Evolutionary conservation across 2,797 vertebrate genomes (phyloP), one percentile per base, ranked within the genome.

Genomic region (Thripadectes ignobilis): DNA sequence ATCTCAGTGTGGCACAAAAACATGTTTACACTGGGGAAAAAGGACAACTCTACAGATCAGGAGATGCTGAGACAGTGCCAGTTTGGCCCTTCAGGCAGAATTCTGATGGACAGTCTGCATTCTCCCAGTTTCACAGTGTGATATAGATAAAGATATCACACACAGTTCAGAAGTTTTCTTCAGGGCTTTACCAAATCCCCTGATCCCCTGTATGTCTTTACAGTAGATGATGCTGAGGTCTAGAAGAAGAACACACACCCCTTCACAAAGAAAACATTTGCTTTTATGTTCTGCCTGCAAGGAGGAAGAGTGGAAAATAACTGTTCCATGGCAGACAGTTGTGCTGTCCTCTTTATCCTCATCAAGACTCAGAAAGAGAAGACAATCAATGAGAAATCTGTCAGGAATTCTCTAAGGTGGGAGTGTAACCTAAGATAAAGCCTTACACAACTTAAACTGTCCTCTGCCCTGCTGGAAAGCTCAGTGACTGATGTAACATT

Each of bases 261-360:
- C 58, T 48, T 48, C 49, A 15, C 54, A 65, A 24, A 36, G 54
- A 41, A 14, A 48, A 43, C 8, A 11, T 51, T 68, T 46, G 12
- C 7, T 62, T 65, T n/a, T 7, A 4, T 13, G 6, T 67, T 59
- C 75, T 66, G 9, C 19, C 49, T 59, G 43, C 46, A 39, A 66
- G 27, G 27, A 1, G 3, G 41, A 78, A 19, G 0, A 62, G 38
- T 5, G 12, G 34, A 24, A 91, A 89, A 82, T 5, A 59, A 86
- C 52, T 4, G 32, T 1, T 63, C 22, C 3, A 10, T 1, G 3
- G 4, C 38, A 87, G 43, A 13, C 2, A 29, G 9, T 6, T 48
- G 12, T 51, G 12, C 30, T 68, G 27, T 55, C 13, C 43, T 81
- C 76, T 77, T 38, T 21, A 68, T 30, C 34, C 59, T 84, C 74